A percentile compares a stretch with the other conserved stretches of the same genome.
Conservation (phyloP, 2,113 vertebrate genomes). For the Motacilla tschutschensis region DNA sequence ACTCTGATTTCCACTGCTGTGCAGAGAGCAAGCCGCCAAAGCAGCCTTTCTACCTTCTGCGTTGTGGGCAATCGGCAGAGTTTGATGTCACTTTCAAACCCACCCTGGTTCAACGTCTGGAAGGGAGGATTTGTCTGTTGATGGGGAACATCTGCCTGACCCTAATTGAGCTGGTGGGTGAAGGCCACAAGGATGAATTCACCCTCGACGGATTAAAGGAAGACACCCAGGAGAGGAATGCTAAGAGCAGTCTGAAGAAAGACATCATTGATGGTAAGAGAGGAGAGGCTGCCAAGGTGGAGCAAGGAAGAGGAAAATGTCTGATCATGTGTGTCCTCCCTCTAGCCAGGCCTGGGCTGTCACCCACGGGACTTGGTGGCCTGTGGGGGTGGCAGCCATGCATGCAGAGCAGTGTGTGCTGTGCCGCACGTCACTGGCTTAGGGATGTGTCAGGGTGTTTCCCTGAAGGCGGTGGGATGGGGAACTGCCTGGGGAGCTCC, state of each 20-base stretch:
- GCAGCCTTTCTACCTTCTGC: constrained; percentile 61
- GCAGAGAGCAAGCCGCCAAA: constrained; percentile 73
- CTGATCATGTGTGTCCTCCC: not conserved
- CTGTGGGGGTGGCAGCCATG: fast-evolving
- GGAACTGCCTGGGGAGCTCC: not conserved
- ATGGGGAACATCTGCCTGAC: constrained; percentile 72
- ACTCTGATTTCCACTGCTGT: not conserved
- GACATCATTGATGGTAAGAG: constrained; percentile 68
- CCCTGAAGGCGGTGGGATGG: not conserved
- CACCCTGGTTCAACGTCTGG: constrained; percentile 46
- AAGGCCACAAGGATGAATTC: not conserved
- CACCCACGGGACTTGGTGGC: too few relatives aligned
- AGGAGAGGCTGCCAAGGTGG: not conserved
- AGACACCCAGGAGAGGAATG: not conserved
- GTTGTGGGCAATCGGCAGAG: constrained; percentile 56
- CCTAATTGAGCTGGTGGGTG: not conserved
- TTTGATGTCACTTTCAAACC: constrained; percentile 82
- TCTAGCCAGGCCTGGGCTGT: not conserved
- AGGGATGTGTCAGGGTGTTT: not conserved
- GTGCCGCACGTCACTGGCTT: not conserved
- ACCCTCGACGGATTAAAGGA: not conserved
- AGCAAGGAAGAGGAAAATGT: not conserved
- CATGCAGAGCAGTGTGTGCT: not conserved
- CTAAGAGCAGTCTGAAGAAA: not conserved
- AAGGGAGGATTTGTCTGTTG: constrained; percentile 70